phyloP scores from a whole-genome alignment of 2,888 invertebrate species.

The Protophormia terraenovae region DNA sequence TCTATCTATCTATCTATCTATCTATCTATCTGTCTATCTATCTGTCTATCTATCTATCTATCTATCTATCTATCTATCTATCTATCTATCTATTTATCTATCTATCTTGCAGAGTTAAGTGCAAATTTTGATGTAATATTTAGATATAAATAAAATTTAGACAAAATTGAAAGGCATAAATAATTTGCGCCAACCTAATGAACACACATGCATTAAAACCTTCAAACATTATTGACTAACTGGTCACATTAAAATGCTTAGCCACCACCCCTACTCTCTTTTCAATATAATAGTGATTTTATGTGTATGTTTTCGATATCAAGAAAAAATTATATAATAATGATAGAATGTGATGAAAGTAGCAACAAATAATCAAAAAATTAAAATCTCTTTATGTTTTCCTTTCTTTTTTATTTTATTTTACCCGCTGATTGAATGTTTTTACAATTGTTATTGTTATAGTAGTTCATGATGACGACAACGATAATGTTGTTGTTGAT shows the following conservation, averaged over 20 bases:
- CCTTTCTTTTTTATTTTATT: conserved; percentile 64
- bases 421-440: conserved; percentile 78
- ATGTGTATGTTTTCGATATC: not conserved
- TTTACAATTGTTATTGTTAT: conserved; percentile 74
- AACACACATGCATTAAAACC: not conserved
- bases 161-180: not conserved
- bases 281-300: not conserved
- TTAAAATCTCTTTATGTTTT: conserved; percentile 81
- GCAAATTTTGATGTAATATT: no score
- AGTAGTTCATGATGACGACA: conserved; percentile 28
- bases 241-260: conserved; percentile 36
- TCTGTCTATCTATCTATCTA: no score
- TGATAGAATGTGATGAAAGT: conserved; percentile 66
- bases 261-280: not conserved
- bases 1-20: no score
- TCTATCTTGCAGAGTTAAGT: no score
- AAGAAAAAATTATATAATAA: not conserved
- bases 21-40: no score
- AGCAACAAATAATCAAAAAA: conserved; percentile 79
- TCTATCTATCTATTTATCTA: no score
- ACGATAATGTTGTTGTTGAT: conserved; percentile 48
- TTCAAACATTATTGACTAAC: conserved; percentile 42
- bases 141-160: no score
- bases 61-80: no score
- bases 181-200: conserved; percentile 13